These are phyloP conservation scores for Orthonyx spaldingii DNA, from an alignment of 2,113 vertebrate species.

Conservation along the genomic window DNA sequence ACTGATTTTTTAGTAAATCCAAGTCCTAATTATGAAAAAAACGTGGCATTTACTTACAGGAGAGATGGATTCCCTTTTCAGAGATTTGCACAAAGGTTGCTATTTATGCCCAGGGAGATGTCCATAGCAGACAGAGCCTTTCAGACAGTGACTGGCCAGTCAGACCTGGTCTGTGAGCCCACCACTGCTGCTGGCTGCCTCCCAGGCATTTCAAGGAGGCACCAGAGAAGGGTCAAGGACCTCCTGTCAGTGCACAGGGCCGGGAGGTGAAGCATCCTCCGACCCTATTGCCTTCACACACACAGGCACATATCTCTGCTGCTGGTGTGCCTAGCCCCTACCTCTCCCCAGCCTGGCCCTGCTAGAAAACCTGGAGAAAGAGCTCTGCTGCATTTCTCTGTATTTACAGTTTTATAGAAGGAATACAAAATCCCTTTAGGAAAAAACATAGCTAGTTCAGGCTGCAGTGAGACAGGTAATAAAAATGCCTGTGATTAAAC, in stretches of 20 bases:
- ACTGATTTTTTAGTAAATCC: conserved; percentile 63
- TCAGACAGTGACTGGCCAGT: background rate
- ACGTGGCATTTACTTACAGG: background rate
- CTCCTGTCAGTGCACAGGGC: background rate
- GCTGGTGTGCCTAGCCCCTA: background rate
- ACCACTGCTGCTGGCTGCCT: background rate
- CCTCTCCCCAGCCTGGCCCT: background rate
- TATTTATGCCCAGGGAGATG: conserved; percentile 44
- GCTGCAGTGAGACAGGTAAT: conserved; percentile 29
- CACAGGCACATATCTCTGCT: background rate
- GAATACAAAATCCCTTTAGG: conserved; percentile 52
- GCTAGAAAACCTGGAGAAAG: background rate
- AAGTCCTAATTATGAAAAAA: conserved; percentile 54
- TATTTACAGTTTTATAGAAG: conserved; percentile 22
- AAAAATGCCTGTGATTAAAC: conserved; percentile 53
- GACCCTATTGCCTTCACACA: background rate
- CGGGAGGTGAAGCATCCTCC: background rate
- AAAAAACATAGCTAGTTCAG: conserved; percentile 8
- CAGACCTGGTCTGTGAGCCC: background rate
- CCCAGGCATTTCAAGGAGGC: background rate
- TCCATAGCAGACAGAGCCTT: background rate
- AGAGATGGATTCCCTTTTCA: conserved; percentile 63
- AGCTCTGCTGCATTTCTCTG: conserved; percentile 5
- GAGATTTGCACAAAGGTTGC: conserved; percentile 24
- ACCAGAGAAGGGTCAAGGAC: background rate